These are phyloP conservation scores for Pseudopipra pipra DNA, from an alignment of 2,113 vertebrate genomes.

Conservation along the genomic window DNA sequence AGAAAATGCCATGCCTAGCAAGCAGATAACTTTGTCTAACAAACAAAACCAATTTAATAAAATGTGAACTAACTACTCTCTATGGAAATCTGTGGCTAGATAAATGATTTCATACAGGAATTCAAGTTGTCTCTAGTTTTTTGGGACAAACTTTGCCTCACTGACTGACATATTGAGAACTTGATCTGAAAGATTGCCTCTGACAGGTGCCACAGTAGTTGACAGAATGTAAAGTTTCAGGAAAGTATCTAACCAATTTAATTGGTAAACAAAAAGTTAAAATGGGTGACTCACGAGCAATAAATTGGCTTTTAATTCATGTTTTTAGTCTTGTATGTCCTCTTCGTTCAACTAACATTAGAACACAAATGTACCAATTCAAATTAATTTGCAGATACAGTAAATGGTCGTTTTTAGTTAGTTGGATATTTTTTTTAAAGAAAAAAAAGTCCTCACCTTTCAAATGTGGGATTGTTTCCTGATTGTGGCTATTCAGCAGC, in stretches of 20 bases:
- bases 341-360: background rate
- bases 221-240: background rate
- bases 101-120: background rate
- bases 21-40: background rate
- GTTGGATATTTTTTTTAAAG: background rate
- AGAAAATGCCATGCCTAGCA: background rate
- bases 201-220: background rate
- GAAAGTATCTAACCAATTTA: background rate
- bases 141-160: background rate
- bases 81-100: background rate
- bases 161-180: background rate
- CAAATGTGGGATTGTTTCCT: background rate
- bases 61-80: background rate
- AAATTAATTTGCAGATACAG: background rate
- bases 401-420: background rate
- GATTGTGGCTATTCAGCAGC: background rate
- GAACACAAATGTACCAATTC: background rate
- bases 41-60: background rate
- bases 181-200: background rate
- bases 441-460: background rate
- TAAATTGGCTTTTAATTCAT: background rate
- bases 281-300: background rate
- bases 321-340: background rate
- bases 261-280: background rate
- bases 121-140: background rate